Conservation (phyloP, 1,140 invertebrate species). For the Hyposmocoma kahamanoa region DNA sequence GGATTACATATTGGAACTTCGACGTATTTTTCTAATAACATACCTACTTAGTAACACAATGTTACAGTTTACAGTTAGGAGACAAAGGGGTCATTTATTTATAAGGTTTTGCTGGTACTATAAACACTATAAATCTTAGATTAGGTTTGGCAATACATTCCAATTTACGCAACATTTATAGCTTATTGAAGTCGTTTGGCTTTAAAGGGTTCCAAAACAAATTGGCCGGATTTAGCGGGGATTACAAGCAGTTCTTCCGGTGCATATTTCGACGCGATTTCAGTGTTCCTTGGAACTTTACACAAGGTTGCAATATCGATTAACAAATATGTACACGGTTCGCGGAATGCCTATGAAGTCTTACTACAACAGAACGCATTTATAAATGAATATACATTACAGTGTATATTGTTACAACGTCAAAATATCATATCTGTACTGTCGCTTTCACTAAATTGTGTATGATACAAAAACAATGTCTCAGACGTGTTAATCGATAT, state of each 20-base stretch:
- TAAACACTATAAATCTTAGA: neutral
- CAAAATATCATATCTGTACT: no score
- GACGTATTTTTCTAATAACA: no score
- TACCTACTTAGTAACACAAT: no score
- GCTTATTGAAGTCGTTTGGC: neutral
- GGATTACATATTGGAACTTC: no score
- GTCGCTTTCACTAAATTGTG: neutral
- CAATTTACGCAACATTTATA: neutral
- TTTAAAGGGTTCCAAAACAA: slow-evolving; percentile 2
- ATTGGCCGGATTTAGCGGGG: neutral
- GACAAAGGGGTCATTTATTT: no score
- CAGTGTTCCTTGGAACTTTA: slow-evolving; percentile 14
- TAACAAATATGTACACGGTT: slow-evolving; percentile 13
- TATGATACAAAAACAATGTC: neutral
- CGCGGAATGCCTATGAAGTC: slow-evolving; percentile 1
- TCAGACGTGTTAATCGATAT: slow-evolving; percentile 11
- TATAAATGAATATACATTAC: no score
- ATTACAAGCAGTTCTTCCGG: neutral
- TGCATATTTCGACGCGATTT: slow-evolving; percentile 9
- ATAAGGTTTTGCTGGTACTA: no score
- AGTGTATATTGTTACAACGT: no score
- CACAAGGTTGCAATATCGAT: slow-evolving; percentile 43
- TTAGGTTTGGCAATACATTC: slow-evolving; percentile 1
- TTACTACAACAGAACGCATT: no score
- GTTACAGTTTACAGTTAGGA: no score